phyloP scores from a whole-genome alignment of 2,888 invertebrate species.

The Cataglyphis albicans region DNA sequence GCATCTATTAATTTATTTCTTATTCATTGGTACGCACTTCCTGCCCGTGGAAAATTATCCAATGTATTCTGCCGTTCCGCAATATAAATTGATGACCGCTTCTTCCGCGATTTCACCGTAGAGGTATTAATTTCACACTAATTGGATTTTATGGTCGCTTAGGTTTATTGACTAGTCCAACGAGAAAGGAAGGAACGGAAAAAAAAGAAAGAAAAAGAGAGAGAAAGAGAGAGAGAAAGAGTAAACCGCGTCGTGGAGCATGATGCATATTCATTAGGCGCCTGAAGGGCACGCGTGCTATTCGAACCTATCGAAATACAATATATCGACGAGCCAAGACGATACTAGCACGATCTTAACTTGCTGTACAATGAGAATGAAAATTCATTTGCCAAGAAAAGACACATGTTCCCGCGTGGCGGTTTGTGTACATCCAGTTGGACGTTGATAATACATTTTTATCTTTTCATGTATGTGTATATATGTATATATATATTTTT shows the following conservation, averaged over 20 bases:
- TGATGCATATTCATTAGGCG: constrained; percentile 82
- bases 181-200: constrained; percentile 53
- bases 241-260: constrained; percentile 58
- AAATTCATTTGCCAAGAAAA: constrained; percentile 50
- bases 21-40: constrained; percentile 34
- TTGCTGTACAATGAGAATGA: constrained; percentile 38
- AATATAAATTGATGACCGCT: constrained; percentile 50
- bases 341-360: constrained; percentile 6
- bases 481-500: neutral
- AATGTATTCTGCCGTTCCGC: constrained; percentile 25
- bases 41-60: constrained; percentile 34
- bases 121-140: constrained; percentile 82
- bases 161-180: constrained; percentile 80
- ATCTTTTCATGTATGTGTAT: neutral
- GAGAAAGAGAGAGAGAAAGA: neutral
- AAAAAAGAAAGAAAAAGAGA: neutral
- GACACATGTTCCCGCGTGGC: constrained; percentile 37
- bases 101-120: constrained; percentile 63
- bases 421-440: constrained; percentile 27
- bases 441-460: constrained; percentile 22
- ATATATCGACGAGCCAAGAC: neutral
- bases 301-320: constrained; percentile 56
- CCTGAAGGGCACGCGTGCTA: constrained; percentile 66
- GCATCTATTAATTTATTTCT: constrained; percentile 36
- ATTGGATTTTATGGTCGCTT: constrained; percentile 85